Percentiles rank a stretch among this genome's conserved stretches.
Evolutionary conservation across 2,888 invertebrate species (phyloP).

Genomic region (Nysson spinosus): DNA sequence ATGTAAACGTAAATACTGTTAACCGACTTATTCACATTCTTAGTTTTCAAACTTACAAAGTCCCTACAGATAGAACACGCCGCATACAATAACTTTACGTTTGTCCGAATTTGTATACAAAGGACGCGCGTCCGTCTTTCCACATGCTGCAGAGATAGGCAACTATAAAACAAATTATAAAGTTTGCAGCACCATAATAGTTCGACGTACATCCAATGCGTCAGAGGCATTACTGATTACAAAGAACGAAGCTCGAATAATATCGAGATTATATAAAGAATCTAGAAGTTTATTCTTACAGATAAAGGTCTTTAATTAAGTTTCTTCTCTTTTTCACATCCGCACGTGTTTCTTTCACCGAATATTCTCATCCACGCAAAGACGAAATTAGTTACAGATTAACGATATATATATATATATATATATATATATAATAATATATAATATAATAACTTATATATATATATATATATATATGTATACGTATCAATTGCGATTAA

Average conservation of each 20-base stretch:
- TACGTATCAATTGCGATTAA: slow-evolving; percentile 21
- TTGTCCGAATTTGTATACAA: no score
- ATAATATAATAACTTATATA: no score
- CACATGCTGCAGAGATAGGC: slow-evolving; percentile 5
- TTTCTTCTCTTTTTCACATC: slow-evolving; percentile 24
- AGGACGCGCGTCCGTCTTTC: background rate
- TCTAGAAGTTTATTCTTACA: slow-evolving; percentile 14
- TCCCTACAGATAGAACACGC: slow-evolving; percentile 23
- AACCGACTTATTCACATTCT: slow-evolving; percentile 36
- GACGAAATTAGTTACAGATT: slow-evolving; percentile 35
- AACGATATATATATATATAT: slow-evolving; percentile 27
- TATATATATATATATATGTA: no score
- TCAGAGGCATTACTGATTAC: slow-evolving; percentile 33
- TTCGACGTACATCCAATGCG: slow-evolving; percentile 25
- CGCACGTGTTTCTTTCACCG: background rate
- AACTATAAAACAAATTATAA: slow-evolving; percentile 49
- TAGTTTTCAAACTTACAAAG: slow-evolving; percentile 13
- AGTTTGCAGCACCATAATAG: slow-evolving; percentile 57
- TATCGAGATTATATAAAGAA: slow-evolving; percentile 40
- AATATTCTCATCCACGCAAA: slow-evolving; percentile 22
- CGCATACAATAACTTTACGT: no score
- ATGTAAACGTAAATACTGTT: slow-evolving; percentile 49
- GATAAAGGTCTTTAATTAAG: slow-evolving; percentile 44
- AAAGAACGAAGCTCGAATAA: slow-evolving; percentile 48
- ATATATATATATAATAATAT: no score